phyloP scores from a whole-genome alignment of 2,113 vertebrate species.

The Tetrax tetrax region DNA sequence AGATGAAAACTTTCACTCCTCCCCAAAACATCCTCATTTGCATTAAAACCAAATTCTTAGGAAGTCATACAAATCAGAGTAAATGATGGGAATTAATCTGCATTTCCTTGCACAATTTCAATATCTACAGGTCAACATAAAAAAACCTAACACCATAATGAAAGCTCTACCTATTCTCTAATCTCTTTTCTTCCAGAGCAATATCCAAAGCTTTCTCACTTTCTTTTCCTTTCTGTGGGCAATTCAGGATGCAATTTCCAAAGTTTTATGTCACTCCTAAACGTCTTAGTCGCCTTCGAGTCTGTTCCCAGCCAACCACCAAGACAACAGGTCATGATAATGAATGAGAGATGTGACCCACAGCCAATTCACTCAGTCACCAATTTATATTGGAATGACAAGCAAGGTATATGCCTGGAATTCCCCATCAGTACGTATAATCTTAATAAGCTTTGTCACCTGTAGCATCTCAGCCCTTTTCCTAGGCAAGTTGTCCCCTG shows the following conservation, averaged over 20 bases:
- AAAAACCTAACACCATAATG: background rate
- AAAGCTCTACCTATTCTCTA: background rate
- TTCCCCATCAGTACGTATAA: slow-evolving; percentile 34
- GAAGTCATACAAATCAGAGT: background rate
- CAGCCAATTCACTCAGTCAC: slow-evolving; percentile 61
- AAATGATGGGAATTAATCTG: background rate
- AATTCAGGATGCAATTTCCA: slow-evolving; percentile 25
- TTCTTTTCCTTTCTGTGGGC: slow-evolving; percentile 25
- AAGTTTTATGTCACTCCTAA: slow-evolving; percentile 13
- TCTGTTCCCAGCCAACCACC: slow-evolving; percentile 61
- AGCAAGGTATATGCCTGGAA: slow-evolving; percentile 49
- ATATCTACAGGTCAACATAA: background rate
- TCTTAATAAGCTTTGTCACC: slow-evolving; percentile 56
- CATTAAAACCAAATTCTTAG: background rate
- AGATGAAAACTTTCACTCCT: background rate
- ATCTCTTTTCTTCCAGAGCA: background rate
- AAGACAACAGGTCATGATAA: slow-evolving; percentile 56
- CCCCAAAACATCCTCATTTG: background rate
- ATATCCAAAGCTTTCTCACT: slow-evolving; percentile 19
- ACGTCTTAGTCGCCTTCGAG: slow-evolving; percentile 37
- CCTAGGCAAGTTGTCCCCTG: background rate
- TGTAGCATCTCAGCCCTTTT: background rate
- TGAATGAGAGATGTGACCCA: slow-evolving; percentile 68
- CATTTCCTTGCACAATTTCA: background rate
- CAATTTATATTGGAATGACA: slow-evolving; percentile 62